Base-by-base conservation (phyloP, 2,888 invertebrate species). In the Rhimphoctona megacephalus region DNA sequence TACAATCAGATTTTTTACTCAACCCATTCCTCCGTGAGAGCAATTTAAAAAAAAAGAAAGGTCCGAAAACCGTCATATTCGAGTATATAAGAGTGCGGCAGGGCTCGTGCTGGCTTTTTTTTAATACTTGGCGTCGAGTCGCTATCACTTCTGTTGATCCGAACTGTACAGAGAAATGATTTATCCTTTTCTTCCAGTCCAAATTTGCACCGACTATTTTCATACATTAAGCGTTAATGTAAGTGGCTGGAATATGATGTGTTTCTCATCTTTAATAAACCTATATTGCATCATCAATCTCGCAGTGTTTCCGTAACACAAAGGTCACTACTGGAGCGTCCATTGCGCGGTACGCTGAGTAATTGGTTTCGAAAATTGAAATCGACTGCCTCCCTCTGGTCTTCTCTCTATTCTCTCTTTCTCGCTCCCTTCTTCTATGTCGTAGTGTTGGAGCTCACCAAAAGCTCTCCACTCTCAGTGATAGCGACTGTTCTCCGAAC, bases 301-400 rank as follows among this genome's bases (percentile, higher is more conserved):
- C 69, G 36, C 33, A 57, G 43, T 57, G 49, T 36, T 80, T 33
- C 46, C 69, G 84, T 70, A 74, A 84, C 78, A 81, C 81, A 79
- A 82, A 87, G 82, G 85, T 85, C 81, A 87, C 79, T 70, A 69
- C 57, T 49, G 81, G 85, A 85, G 82, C 85, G 79, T 87, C 85
- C 85, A 85, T 82, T 85, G 85, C 79, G 85, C 76, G 81, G 77
- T 84, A 70, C 81, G 82, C 81, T 85, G 86, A 87, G 86, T 87
- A 87, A 87, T 87, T 92, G 91, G 89, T 89, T 88, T 87, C 89
- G 91, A 91, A 91, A 91, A 92, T 91, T 90, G 90, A 90, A 91
- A 90, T 88, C 89, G 88, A 88, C 87, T 87, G 86, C 76, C 54
- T 30, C 8, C 33, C 70, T 49, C 70, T 70, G 30, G 30, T 30